These are phyloP conservation scores for Arrhopalites spinosus DNA, from an alignment of 2,888 invertebrate genomes.

Conservation along the genomic window DNA sequence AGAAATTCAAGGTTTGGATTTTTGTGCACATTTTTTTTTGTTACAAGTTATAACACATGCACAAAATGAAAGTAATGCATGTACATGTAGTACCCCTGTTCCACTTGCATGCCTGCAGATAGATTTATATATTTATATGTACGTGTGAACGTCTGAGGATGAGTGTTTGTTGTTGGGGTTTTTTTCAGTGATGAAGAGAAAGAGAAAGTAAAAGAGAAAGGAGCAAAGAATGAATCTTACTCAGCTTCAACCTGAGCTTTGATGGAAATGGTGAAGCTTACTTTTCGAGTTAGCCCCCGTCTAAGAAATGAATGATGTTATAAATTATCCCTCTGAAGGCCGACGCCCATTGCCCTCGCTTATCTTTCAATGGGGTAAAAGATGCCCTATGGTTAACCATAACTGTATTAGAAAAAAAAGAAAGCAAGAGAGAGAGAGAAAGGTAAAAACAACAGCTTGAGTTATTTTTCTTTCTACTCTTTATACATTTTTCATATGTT, in stretches of 20 bases:
- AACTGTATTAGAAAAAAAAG: neutral
- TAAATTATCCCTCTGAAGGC: conserved; percentile 48
- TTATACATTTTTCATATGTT: too few relatives aligned
- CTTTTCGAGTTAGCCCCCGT: conserved; percentile 24
- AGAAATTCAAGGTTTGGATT: neutral
- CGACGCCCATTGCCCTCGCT: conserved; percentile 53
- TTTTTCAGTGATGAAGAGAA: conserved; percentile 6
- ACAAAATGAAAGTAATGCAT: neutral
- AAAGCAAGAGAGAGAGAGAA: neutral
- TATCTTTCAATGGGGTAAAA: conserved; percentile 42
- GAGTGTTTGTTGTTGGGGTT: neutral
- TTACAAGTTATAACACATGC: conserved; percentile 18
- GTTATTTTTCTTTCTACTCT: too few relatives aligned
- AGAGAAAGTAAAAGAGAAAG: neutral
- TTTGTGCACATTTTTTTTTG: neutral
- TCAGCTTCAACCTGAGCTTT: conserved; percentile 15
- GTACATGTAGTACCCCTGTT: too few relatives aligned
- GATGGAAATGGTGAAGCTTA: neutral
- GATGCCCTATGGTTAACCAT: conserved; percentile 21
- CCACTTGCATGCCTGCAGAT: too few relatives aligned
- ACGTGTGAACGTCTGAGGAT: neutral
- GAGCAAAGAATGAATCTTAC: conserved; percentile 27
- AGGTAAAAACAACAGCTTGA: neutral
- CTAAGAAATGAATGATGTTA: conserved; percentile 54
- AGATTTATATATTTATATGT: neutral